phyloP scores from a whole-genome alignment of 2,888 invertebrate genomes.

The Cosmia pyralina region DNA sequence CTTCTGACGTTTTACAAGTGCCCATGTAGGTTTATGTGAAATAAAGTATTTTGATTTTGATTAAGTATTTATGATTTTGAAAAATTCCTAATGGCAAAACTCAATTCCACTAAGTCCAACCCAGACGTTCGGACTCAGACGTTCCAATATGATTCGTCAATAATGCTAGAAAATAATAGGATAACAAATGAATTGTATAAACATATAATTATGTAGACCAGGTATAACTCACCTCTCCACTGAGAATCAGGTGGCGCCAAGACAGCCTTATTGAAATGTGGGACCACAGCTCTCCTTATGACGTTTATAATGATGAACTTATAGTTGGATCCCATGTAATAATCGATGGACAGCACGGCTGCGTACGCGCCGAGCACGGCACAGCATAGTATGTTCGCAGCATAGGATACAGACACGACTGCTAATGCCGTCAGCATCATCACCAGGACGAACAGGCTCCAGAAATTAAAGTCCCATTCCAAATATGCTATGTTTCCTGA shows the following conservation, averaged over 20 bases:
- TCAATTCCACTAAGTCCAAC: background rate
- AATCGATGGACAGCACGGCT: constrained; percentile 91
- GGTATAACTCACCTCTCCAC: constrained; percentile 86
- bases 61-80: no score
- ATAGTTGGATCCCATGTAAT: constrained; percentile 91
- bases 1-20: no score
- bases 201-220: background rate
- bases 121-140: no score
- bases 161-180: background rate
- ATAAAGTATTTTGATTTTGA: no score
- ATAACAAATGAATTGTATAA: background rate
- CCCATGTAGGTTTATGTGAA: no score
- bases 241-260: constrained; percentile 90
- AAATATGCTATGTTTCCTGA: constrained; percentile 85
- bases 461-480: constrained; percentile 90
- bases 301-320: constrained; percentile 93
- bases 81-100: background rate
- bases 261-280: constrained; percentile 90
- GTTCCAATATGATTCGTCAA: background rate
- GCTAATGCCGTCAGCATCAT: constrained; percentile 86
- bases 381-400: constrained; percentile 91
- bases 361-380: constrained; percentile 92
- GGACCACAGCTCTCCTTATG: constrained; percentile 91
- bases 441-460: constrained; percentile 90
- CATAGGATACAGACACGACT: constrained; percentile 86